Percentiles rank a stretch among this genome's conserved stretches.
These are phyloP conservation scores for Drosophila mettleri DNA, from an alignment of 2,888 invertebrate genomes.

Conservation along the genomic window DNA sequence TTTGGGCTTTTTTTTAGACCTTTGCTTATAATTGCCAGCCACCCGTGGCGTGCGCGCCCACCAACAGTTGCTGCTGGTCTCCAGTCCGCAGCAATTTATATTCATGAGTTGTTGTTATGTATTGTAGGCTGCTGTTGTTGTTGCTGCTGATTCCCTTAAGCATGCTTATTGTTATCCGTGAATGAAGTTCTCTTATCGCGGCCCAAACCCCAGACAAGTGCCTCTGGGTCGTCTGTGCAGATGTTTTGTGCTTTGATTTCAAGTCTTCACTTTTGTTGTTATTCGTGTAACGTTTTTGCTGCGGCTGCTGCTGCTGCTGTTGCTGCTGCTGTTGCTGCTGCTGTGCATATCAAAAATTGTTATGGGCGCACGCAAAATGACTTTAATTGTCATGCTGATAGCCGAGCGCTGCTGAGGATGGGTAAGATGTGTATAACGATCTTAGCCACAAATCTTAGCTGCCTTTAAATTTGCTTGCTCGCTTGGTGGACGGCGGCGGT, in stretches of 20 bases:
- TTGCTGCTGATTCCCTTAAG: constrained; percentile 62
- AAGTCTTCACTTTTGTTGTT: constrained; percentile 50
- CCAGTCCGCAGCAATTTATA: constrained; percentile 74
- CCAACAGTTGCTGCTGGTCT: constrained; percentile 43
- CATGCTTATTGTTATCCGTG: constrained; percentile 78
- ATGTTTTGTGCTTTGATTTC: constrained; percentile 66
- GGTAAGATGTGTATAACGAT: constrained; percentile 12
- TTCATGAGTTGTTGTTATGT: constrained; percentile 77
- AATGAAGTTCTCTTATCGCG: constrained; percentile 78
- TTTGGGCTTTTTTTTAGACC: constrained; percentile 4
- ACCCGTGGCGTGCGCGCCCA: constrained; percentile 60
- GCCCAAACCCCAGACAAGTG: constrained; percentile 18
- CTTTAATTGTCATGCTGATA: constrained; percentile 68
- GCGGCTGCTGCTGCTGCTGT: constrained; percentile 27
- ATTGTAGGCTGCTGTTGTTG: constrained; percentile 50
- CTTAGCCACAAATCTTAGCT: constrained; percentile 48
- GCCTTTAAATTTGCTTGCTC: constrained; percentile 23
- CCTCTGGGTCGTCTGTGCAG: constrained; percentile 36
- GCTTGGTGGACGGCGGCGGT: constrained; percentile 1
- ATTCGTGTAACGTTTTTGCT: constrained; percentile 10
- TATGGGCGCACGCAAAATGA: constrained; percentile 64
- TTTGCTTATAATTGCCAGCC: constrained; percentile 72
- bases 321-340: constrained; percentile 29
- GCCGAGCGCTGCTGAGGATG: constrained; percentile 31
- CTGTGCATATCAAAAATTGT: constrained; percentile 60